A percentile compares a stretch with the other conserved stretches of the same genome.
Conservation (phyloP, 1,140 invertebrate genomes). For the Drosophila lowei region DNA sequence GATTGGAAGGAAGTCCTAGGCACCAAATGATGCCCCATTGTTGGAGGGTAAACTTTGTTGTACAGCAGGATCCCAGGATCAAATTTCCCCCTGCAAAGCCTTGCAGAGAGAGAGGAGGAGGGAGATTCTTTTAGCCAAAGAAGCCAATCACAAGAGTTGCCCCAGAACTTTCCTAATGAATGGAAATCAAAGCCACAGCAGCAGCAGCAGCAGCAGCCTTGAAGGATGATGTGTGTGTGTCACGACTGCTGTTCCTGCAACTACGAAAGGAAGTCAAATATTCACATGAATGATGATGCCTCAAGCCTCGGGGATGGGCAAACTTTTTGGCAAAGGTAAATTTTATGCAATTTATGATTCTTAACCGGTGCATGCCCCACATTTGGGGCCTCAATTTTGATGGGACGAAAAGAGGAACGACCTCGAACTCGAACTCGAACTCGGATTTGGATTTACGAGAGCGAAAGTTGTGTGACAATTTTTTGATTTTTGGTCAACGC, state of each 20-base stretch:
- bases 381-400: no score
- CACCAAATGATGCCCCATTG: slow-evolving; percentile 43
- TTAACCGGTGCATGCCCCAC: slow-evolving; percentile 12
- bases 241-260: no score
- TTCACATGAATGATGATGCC: not conserved
- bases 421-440: slow-evolving; percentile 11
- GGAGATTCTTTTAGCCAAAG: no score
- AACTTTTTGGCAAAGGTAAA: slow-evolving; percentile 45
- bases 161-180: slow-evolving; percentile 20
- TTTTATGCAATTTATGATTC: slow-evolving; percentile 45
- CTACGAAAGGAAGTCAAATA: no score
- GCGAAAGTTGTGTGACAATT: slow-evolving; percentile 40
- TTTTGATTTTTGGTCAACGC: slow-evolving; percentile 32
- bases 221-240: no score
- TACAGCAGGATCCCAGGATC: no score
- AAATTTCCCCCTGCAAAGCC: no score
- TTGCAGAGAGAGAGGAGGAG: no score
- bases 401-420: not conserved
- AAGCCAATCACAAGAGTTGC: slow-evolving; percentile 14
- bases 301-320: slow-evolving; percentile 5
- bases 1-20: not conserved
- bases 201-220: not conserved
- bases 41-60: not conserved
- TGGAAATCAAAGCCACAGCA: slow-evolving; percentile 30
- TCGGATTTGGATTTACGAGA: slow-evolving; percentile 5